A percentile compares a stretch with the other conserved stretches of the same genome.
These are phyloP conservation scores for Caenorhabditis sp. DNA, from an alignment of 2,888 invertebrate genomes.

Conservation along the genomic window DNA sequence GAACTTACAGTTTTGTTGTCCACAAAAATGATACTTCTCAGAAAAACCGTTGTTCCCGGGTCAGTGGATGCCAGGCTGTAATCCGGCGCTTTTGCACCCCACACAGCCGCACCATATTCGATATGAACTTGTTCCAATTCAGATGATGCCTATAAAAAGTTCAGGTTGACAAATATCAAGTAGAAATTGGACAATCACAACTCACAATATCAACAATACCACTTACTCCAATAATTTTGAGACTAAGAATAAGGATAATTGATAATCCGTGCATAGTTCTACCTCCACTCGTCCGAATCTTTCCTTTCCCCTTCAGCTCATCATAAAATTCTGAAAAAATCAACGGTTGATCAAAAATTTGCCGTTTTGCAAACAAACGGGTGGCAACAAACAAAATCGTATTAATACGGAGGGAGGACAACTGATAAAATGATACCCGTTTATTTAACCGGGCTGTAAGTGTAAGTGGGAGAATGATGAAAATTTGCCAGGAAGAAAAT, in stretches of 20 bases:
- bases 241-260: constrained; percentile 51
- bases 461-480: not conserved
- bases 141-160: constrained; percentile 21
- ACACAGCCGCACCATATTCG: constrained; percentile 75
- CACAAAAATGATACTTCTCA: constrained; percentile 59
- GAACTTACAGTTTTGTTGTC: constrained; percentile 64
- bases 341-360: not conserved
- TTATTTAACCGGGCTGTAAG: not conserved
- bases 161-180: not conserved
- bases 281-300: constrained; percentile 36
- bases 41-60: constrained; percentile 54
- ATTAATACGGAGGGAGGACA: not conserved
- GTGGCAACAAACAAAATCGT: constrained; percentile 9
- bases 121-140: constrained; percentile 39
- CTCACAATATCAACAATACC: not conserved
- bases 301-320: constrained; percentile 37
- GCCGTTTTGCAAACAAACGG: constrained; percentile 7
- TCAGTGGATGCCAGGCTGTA: constrained; percentile 60
- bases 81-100: constrained; percentile 81
- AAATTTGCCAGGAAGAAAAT: constrained; percentile 1
- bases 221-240: constrained; percentile 31
- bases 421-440: not conserved
- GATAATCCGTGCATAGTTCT: constrained; percentile 54
- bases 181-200: not conserved
- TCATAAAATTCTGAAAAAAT: constrained; percentile 30